A percentile compares a stretch with the other conserved stretches of the same genome.
phyloP scores from a whole-genome alignment of 2,797 vertebrate genomes.

The Bryconaethiops microstoma region DNA sequence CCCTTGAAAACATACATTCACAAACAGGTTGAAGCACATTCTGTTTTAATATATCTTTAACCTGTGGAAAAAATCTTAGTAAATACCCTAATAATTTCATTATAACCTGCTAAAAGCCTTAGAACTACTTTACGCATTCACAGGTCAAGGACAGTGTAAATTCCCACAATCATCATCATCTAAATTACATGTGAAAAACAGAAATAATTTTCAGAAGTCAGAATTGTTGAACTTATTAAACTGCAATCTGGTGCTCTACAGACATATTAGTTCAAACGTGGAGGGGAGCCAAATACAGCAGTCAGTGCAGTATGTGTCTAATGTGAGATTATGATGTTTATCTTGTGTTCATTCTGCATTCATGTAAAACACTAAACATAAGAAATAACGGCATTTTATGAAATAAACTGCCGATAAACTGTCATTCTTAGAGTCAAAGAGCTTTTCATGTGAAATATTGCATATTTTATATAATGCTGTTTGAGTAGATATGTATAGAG shows the following conservation, averaged over 20 bases:
- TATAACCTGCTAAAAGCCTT: not conserved
- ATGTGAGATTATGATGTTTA: no score
- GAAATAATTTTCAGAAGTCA: not conserved
- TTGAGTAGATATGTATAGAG: no score
- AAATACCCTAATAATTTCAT: not conserved
- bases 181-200: not conserved
- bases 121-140: not conserved
- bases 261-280: not conserved
- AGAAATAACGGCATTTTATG: no score
- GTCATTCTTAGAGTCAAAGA: no score
- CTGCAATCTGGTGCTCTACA: not conserved
- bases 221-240: not conserved
- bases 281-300: not conserved
- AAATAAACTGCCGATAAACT: no score
- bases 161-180: not conserved
- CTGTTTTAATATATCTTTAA: not conserved
- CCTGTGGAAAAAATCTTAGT: not conserved
- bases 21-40: not conserved
- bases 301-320: no score
- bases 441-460: no score
- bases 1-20: not conserved
- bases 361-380: no score
- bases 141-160: not conserved
- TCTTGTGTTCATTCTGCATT: no score
- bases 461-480: no score